A percentile compares a stretch with the other conserved stretches of the same genome.
phyloP scores from a whole-genome alignment of 2,797 vertebrate species.

The Naso thynnoides region DNA sequence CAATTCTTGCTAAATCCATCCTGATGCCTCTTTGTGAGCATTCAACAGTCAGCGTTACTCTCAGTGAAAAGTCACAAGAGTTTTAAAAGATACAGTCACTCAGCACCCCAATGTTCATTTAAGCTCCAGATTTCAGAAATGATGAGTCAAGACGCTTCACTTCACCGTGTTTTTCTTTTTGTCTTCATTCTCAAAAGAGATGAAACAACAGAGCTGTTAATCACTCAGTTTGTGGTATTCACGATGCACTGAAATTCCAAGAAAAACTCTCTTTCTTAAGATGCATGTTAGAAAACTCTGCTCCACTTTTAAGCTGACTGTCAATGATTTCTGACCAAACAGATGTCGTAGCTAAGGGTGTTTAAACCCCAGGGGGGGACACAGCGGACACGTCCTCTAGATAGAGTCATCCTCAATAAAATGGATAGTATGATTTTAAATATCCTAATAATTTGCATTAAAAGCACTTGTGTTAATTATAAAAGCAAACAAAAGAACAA shows the following conservation, averaged over 20 bases:
- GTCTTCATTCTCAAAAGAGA: too few relatives aligned
- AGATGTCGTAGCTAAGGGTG: too few relatives aligned
- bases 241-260: too few relatives aligned
- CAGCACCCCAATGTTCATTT: not conserved
- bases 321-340: not conserved
- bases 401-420: too few relatives aligned
- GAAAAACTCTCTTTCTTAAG: not conserved
- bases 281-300: not conserved
- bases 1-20: not conserved
- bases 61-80: not conserved
- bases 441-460: too few relatives aligned
- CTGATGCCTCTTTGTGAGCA: not conserved
- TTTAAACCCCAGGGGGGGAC: too few relatives aligned
- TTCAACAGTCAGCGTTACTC: not conserved
- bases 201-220: too few relatives aligned
- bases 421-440: too few relatives aligned
- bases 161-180: not conserved
- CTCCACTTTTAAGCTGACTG: not conserved
- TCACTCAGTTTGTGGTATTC: too few relatives aligned
- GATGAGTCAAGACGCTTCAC: not conserved
- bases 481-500: too few relatives aligned
- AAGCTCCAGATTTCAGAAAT: constrained; percentile 7
- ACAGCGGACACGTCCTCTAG: too few relatives aligned
- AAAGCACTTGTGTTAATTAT: too few relatives aligned
- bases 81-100: not conserved